Conservation (phyloP, 1,140 invertebrate species). For the Ridgeia piscesae region DNA sequence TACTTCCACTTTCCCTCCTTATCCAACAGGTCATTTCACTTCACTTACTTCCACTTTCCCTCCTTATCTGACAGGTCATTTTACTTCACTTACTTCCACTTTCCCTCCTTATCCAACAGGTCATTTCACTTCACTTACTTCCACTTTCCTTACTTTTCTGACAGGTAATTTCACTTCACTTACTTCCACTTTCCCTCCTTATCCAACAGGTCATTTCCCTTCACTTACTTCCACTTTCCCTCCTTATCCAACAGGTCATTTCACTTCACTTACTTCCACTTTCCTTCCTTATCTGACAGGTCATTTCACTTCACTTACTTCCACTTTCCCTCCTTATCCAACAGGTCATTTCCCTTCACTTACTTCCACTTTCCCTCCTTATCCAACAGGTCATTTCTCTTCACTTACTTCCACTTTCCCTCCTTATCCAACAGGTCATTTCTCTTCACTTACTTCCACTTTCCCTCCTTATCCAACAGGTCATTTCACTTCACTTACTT, state of each 20-base stretch:
- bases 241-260: conserved; percentile 89
- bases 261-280: conserved; percentile 73
- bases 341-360: conserved; percentile 70
- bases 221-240: conserved; percentile 78
- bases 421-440: conserved; percentile 89
- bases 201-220: conserved; percentile 79
- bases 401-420: conserved; percentile 78
- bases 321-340: conserved; percentile 89
- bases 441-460: conserved; percentile 73
- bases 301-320: conserved; percentile 71
- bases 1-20: conserved; percentile 87
- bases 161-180: conserved; percentile 68
- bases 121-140: conserved; percentile 71
- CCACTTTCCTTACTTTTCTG: conserved; percentile 89
- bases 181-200: conserved; percentile 87
- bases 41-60: conserved; percentile 78
- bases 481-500: conserved; percentile 71
- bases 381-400: conserved; percentile 79
- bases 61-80: conserved; percentile 89
- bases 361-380: conserved; percentile 87
- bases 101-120: conserved; percentile 84
- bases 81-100: conserved; percentile 73
- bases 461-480: conserved; percentile 84
- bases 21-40: conserved; percentile 79
- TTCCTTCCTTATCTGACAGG: conserved; percentile 84